Base-by-base conservation (phyloP, 2,888 invertebrate species). In the Sinelater perroti region DNA sequence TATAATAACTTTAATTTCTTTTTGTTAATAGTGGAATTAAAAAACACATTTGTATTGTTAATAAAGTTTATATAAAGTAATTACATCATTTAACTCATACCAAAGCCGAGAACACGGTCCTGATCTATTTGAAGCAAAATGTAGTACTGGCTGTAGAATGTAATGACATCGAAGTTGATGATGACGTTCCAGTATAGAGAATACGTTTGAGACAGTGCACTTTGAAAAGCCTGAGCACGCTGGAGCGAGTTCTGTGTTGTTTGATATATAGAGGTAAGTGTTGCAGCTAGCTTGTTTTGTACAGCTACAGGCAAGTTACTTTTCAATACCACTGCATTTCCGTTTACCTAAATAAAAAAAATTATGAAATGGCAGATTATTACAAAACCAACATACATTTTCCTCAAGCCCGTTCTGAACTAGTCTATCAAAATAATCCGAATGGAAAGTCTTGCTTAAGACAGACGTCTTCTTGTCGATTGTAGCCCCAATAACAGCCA, bases 161-260 rank as follows among this genome's bases (percentile, higher is more conserved):
- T 46, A 5, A 54, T 54, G 14, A 20, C 26, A 8, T 46, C 46
- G 30, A 54, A 54, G 26, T 54, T 38, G 2, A 28, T 28, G 6
- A 46, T 24, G 1, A 54, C 54, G 26, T 14, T 47, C 54, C 54
- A 54, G n/a, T 54, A 54, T 18, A 38, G 20, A 28, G 36, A 14
- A 40, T 54, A 47, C 13, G 24, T 13, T n/a, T 24, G 36, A 7
- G 54, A 11, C 1, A 14, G 1, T 2, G n/a, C 24, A 1, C 21
- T 44, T 33, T 52, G 52, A 11, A 52, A 52, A 0, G 10, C n/a
- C 10, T 42, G 33, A 1, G 42, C 13, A 24, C 52, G 42, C 17
- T 42, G 21, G 1, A 44, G 13, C 7, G 8, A 2, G 13, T 52
- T 17, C 8, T 20, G 10, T 2, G 21, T 24, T n/a, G 6, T 33